Conservation (phyloP, 2,888 invertebrate genomes). For the Chrysotoxum bicinctum region DNA sequence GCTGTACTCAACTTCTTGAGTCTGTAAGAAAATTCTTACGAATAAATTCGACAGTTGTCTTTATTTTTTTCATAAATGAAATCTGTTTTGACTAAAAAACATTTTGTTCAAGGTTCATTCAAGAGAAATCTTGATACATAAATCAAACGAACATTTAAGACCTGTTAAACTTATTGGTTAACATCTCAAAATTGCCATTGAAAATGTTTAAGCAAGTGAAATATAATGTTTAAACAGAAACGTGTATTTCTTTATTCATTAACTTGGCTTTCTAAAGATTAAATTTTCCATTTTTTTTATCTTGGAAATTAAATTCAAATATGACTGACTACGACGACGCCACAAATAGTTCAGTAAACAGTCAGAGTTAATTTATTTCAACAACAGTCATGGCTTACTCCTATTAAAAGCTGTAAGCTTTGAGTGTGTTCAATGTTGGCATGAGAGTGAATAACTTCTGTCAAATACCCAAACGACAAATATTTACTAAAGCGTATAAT, state of each 20-base stretch:
- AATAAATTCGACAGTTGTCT: too few species aligned
- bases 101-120: too few species aligned
- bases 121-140: too few species aligned
- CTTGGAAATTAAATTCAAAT: neutral
- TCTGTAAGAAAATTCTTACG: too few species aligned
- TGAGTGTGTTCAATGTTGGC: neutral
- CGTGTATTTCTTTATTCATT: neutral
- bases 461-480: conserved; percentile 10
- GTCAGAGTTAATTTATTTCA: neutral
- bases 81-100: too few species aligned
- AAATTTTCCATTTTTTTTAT: neutral
- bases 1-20: too few species aligned
- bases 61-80: too few species aligned
- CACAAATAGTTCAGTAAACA: neutral
- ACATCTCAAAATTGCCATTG: too few species aligned
- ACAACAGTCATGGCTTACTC: neutral
- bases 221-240: neutral
- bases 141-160: too few species aligned
- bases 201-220: too few species aligned
- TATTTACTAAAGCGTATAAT: conserved; percentile 48
- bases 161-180: too few species aligned
- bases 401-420: neutral
- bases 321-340: too few species aligned
- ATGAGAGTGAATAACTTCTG: neutral
- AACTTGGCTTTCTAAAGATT: neutral